phyloP scores from a whole-genome alignment of 2,888 invertebrate genomes.

The Merodon equestris region DNA sequence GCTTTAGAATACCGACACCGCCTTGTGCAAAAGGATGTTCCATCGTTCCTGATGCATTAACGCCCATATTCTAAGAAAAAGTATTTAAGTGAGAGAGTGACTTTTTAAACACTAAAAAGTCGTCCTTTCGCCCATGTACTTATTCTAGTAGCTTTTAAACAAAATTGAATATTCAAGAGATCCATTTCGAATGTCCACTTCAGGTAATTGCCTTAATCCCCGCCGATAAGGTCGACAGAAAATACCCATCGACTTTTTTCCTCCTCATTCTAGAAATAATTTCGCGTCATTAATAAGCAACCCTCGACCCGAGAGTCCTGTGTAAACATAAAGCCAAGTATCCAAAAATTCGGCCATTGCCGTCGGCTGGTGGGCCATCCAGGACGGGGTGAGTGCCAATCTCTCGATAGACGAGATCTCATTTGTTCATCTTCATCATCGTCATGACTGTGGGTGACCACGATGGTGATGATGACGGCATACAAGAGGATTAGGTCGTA shows the following conservation, averaged over 20 bases:
- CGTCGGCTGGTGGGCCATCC: no score
- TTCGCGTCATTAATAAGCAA: conserved; percentile 56
- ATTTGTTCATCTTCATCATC: conserved; percentile 65
- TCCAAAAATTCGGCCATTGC: not conserved
- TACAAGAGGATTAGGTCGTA: conserved; percentile 54
- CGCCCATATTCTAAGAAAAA: no score
- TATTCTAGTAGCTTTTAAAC: no score
- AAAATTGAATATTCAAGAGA: no score
- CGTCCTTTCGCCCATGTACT: no score
- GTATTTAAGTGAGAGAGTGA: no score
- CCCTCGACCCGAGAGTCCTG: conserved; percentile 50
- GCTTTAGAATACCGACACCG: no score
- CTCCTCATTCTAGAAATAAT: conserved; percentile 32
- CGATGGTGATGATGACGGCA: conserved; percentile 48
- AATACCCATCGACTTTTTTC: no score
- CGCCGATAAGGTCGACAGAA: not conserved
- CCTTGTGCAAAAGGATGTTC: no score
- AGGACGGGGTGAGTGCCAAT: conserved; percentile 6
- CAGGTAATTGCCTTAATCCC: conserved; percentile 3
- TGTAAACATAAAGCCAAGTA: conserved; percentile 47
- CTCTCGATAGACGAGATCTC: conserved; percentile 51
- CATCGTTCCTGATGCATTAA: no score
- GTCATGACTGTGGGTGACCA: conserved; percentile 38
- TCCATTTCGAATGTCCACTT: no score
- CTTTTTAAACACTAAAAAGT: no score